A percentile compares a stretch with the other conserved stretches of the same genome.
Evolutionary conservation across 2,797 vertebrate genomes (phyloP).

Genomic region (Enteromius anoplus): DNA sequence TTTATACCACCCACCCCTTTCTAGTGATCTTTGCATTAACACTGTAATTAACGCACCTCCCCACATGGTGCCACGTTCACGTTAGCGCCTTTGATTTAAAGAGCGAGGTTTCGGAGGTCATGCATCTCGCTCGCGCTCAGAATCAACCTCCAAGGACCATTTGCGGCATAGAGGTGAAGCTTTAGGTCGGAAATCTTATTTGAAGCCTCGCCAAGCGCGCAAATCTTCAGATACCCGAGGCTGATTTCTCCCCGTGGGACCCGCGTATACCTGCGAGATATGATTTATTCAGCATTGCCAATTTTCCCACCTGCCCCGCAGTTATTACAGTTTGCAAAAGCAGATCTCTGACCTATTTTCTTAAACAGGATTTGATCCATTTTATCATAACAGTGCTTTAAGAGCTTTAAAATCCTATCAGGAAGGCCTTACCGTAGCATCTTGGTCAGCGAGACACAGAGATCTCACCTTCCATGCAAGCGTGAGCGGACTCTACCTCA

Average conservation of each 20-base stretch:
- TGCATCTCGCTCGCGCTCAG: conserved; percentile 39
- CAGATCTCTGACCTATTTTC: conserved; percentile 70
- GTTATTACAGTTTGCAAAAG: conserved; percentile 61
- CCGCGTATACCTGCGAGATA: conserved; percentile 66
- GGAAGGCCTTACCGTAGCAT: conserved; percentile 1
- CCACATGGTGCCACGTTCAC: conserved; percentile 62
- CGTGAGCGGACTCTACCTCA: neutral
- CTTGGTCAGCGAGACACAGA: conserved; percentile 36
- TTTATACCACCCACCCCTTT: conserved; percentile 56
- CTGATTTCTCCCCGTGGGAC: conserved; percentile 46
- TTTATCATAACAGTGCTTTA: conserved; percentile 57
- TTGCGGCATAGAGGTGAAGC: conserved; percentile 63
- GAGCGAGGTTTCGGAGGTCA: conserved; percentile 48
- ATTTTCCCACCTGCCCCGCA: conserved; percentile 62
- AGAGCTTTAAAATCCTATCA: conserved; percentile 24
- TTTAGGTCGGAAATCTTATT: conserved; percentile 72
- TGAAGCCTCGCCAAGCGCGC: conserved; percentile 64
- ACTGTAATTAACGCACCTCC: conserved; percentile 74
- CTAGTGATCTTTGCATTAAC: conserved; percentile 66
- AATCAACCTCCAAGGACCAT: conserved; percentile 47
- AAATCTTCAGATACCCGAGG: conserved; percentile 40
- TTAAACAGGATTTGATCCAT: conserved; percentile 47
- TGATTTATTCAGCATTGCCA: conserved; percentile 75
- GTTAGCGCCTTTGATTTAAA: conserved; percentile 58
- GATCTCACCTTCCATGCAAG: neutral